Evolutionary conservation across 2,888 invertebrate species (phyloP).

Genomic region (Incurvaria masculella): DNA sequence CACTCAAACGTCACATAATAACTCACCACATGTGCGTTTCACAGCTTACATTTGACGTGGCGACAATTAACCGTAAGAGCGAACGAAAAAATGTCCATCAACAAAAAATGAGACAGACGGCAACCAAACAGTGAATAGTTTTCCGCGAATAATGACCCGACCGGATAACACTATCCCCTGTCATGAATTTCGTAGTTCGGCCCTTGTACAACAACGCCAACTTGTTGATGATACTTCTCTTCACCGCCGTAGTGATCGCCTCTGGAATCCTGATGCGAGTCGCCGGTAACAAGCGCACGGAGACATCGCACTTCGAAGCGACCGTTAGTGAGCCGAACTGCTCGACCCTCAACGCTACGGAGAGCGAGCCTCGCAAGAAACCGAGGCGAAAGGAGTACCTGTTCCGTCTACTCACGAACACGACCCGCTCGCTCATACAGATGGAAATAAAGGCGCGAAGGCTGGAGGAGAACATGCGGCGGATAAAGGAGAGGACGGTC

Average conservation of each 20-base stretch:
- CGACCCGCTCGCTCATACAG: slow-evolving; percentile 55
- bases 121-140: too few species aligned
- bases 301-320: slow-evolving; percentile 25
- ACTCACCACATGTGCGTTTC: too few species aligned
- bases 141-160: too few species aligned
- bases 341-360: slow-evolving; percentile 39
- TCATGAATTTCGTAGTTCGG: slow-evolving; percentile 45
- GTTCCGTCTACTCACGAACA: slow-evolving; percentile 54
- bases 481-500: slow-evolving; percentile 55
- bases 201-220: slow-evolving; percentile 40
- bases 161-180: slow-evolving; percentile 18
- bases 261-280: slow-evolving; percentile 34
- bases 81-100: too few species aligned
- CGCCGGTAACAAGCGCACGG: slow-evolving; percentile 7
- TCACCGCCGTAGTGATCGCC: slow-evolving; percentile 32
- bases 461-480: slow-evolving; percentile 56
- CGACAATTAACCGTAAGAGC: too few species aligned
- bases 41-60: too few species aligned
- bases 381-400: slow-evolving; percentile 51
- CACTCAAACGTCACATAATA: too few species aligned
- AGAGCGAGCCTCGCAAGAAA: slow-evolving; percentile 30
- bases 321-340: slow-evolving; percentile 27
- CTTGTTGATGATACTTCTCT: slow-evolving; percentile 37
- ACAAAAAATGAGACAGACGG: too few species aligned
- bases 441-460: slow-evolving; percentile 57